Evolutionary conservation across 2,797 vertebrate genomes (phyloP), one percentile per base, ranked within the genome.

Genomic region (Hephaestus fuliginosus): DNA sequence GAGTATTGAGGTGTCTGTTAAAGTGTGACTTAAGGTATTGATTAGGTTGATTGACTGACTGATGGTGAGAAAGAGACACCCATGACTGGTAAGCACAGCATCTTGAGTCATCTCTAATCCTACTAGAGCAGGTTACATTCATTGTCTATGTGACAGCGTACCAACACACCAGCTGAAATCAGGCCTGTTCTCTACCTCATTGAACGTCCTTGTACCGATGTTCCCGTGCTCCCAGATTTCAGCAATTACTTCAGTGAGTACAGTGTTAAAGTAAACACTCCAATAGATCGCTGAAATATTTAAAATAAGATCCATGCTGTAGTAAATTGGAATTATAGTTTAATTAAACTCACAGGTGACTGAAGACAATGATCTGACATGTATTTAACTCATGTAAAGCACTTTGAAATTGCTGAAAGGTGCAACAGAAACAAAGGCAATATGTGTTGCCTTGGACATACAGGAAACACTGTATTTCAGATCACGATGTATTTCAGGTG

Each of bases 11-110:
- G n/a, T 62, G 48, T 57, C 11, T 69, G 39, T 74, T n/a, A 46
- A 74, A 69, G 15, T 46, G 66, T n/a, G 22, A 44, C 14, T 62
- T 70, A 39, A 43, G 7, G 53, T 72, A 68, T 57, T 48, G 57
- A 76, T 80, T 39, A 64, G 22, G 10, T 6, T 63, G 53, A 74
- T 46, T 69, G 68, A 68, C 3, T 70, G 30, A 80, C 25, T 82
- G 79, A 80, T 70, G 10, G n/a, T 33, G 30, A 68, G 20, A 36
- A 20, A 66, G 18, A 68, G 25, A 39, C 3, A 39, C 3, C 6
- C 49, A 36, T 60, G 39, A 44, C 18, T 33, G 36, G 20, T 75
- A 69, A 80, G 76, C 58, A 58, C 60, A 64, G 39, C 1, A 63
- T 66, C 13, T 44, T 41, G 12, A 67, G 33, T 39, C n/a, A 64